phyloP scores from a whole-genome alignment of 30 jellyfish, hydroid and myxozoan genomes.

The Aurelia sp. region DNA sequence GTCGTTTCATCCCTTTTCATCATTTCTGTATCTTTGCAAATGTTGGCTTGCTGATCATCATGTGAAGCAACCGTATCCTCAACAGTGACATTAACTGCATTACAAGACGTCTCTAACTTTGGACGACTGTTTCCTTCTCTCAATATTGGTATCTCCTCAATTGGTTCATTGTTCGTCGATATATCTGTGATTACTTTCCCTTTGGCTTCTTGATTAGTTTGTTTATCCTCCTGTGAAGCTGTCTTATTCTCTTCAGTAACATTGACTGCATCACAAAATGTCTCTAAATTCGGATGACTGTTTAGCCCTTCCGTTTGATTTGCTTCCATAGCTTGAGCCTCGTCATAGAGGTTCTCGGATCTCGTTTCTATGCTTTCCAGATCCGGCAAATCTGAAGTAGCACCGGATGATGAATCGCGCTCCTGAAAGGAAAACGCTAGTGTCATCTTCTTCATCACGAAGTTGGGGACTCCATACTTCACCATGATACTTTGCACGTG shows the following conservation, averaged over 20 bases:
- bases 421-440: background rate
- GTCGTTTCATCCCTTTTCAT: background rate
- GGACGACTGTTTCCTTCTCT: too few species aligned
- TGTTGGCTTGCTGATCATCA: too few species aligned
- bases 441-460: background rate
- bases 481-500: background rate
- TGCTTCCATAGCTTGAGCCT: background rate
- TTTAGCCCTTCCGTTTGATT: background rate
- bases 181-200: too few species aligned
- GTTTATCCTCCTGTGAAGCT: background rate
- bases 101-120: too few species aligned
- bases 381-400: background rate
- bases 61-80: too few species aligned
- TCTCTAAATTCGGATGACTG: conserved; percentile 15
- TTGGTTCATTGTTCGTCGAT: too few species aligned
- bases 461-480: background rate
- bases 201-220: too few species aligned
- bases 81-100: too few species aligned
- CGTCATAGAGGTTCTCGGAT: background rate
- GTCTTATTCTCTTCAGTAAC: background rate
- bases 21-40: background rate
- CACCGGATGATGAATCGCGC: background rate
- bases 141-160: too few species aligned
- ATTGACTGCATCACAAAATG: conserved; percentile 50
- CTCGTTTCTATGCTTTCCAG: background rate